These are phyloP conservation scores for Agapostemon virescens DNA, from an alignment of 2,888 invertebrate species.

Conservation along the genomic window DNA sequence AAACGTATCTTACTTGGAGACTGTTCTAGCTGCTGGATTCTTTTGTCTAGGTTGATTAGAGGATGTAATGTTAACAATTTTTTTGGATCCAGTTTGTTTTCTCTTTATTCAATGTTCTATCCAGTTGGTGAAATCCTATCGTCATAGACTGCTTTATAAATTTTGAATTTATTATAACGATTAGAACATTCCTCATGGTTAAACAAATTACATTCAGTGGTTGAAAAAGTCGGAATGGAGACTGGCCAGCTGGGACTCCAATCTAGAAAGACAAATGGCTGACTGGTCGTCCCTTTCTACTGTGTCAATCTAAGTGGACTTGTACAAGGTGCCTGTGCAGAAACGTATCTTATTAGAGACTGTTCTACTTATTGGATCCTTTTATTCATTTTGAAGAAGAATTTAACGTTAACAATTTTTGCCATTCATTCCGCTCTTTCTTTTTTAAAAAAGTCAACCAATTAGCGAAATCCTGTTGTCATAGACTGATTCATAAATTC, in stretches of 20 bases:
- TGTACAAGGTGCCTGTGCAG: conserved; percentile 53
- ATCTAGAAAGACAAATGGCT: conserved; percentile 69
- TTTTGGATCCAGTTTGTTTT: background rate
- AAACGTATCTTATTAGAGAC: conserved; percentile 42
- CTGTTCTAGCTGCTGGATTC: background rate
- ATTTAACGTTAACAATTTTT: conserved; percentile 17
- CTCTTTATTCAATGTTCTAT: too few relatives aligned
- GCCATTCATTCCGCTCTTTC: background rate
- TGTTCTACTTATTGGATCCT: background rate
- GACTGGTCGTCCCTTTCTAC: conserved; percentile 65
- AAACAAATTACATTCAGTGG: background rate
- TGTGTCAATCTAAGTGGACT: conserved; percentile 57
- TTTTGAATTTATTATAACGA: background rate
- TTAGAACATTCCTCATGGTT: background rate
- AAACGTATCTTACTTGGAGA: conserved; percentile 43
- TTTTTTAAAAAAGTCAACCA: too few relatives aligned
- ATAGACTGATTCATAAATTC: background rate
- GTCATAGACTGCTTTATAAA: background rate
- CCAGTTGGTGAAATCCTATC: background rate
- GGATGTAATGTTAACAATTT: conserved; percentile 13
- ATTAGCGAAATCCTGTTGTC: background rate
- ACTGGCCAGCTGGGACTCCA: conserved; percentile 68
- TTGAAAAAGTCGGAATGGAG: conserved; percentile 54
- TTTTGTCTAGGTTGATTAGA: background rate
- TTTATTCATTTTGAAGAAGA: conserved; percentile 7